Percentiles rank a stretch among this genome's conserved stretches.
Evolutionary conservation across 2,113 vertebrate genomes (phyloP).

Genomic region (Elgaria multicarinata): DNA sequence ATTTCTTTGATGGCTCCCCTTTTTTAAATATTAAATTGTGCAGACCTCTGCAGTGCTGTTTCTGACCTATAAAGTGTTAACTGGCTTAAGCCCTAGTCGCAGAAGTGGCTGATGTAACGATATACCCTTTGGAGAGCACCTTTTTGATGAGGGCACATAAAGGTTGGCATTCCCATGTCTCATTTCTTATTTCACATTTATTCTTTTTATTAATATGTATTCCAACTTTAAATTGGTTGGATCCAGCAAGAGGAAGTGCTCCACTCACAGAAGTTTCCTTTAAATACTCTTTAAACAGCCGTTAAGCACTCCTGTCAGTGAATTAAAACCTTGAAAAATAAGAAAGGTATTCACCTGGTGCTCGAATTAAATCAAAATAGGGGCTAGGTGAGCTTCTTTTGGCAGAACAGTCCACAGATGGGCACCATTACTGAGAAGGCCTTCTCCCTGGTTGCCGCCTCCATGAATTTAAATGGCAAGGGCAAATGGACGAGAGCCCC

Average conservation of each 20-base stretch:
- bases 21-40: constrained; percentile 20
- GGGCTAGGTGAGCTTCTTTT: neutral
- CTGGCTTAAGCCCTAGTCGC: neutral
- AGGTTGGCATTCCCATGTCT: neutral
- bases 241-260: no score
- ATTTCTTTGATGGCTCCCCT: constrained; percentile 54
- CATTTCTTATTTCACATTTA: neutral
- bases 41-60: neutral
- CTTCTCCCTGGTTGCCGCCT: neutral
- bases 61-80: neutral
- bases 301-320: neutral
- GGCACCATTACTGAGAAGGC: neutral
- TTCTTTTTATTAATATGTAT: neutral
- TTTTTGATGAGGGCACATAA: neutral
- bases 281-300: no score
- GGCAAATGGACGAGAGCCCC: neutral
- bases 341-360: neutral
- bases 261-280: no score
- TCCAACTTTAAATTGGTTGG: neutral
- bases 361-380: neutral
- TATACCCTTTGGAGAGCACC: neutral
- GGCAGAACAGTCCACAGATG: neutral
- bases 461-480: neutral
- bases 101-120: neutral
- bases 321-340: neutral